Evolutionary conservation across 2,113 vertebrate species (phyloP), one percentile per base, ranked within the genome.

Genomic region (Festucalex cinctus): DNA sequence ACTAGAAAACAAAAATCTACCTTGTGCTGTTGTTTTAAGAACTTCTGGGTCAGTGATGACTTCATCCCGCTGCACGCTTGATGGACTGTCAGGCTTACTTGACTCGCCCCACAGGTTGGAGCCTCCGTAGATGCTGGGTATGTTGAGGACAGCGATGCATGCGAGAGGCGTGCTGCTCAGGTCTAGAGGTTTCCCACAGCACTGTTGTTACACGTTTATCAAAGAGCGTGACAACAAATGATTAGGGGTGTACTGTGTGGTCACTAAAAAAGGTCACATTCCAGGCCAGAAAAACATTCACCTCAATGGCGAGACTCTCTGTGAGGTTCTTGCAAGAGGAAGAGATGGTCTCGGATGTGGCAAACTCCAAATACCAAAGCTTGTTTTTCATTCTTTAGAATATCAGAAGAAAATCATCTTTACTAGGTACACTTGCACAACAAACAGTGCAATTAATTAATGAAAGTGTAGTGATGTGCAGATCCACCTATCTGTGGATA

Each of bases 21-120:
- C 94, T 90, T 93, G 95, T 37, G 91, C 85, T 61, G 92, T 91
- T 26, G 79, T 92, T 86, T 95, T 94, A 57, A 96, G 90, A 53
- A 90, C 80, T 43, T 95, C 94, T 0, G 88, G 81, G 71, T 96
- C 93, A 2, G 91, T 94, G 72, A 95, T 92, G 76, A 93, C 91
- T 20, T 92, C 91, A 24, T 89, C 81, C 8, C 71, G 75, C 22
- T 83, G 81, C 24, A 83, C 71, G 9, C 78, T 75, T 35, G 85
- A 72, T 43, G 76, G 75, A 7, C 63, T 24, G 9, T 91, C 88
- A 3, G 74, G 67, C 72, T 88, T 94, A 84, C 90, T 94, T 71
- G 92, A 90, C 56, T 97, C 95, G 0, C 96, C 96, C 96, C 96
- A 98, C 43, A 97, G 92, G 84, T 97, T 98, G 75, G 96, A 97